Percentiles rank a stretch among this genome's conserved stretches.
Evolutionary conservation across 1,140 invertebrate species (phyloP).

Genomic region (Zaprionus taronus): DNA sequence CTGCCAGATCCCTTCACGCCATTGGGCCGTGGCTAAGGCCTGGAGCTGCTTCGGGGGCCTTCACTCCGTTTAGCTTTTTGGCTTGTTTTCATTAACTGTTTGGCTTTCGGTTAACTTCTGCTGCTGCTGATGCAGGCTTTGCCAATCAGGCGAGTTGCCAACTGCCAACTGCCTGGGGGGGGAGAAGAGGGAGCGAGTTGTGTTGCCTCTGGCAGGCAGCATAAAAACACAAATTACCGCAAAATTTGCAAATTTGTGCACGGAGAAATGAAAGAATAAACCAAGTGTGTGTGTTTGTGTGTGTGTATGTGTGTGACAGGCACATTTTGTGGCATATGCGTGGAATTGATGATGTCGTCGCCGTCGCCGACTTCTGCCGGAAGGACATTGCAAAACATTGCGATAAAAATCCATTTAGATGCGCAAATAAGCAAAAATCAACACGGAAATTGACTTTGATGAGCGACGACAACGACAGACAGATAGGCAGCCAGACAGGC

Average conservation of each 20-base stretch:
- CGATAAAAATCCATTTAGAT: conserved; percentile 82
- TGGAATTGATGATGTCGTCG: conserved; percentile 53
- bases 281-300: conserved; percentile 14
- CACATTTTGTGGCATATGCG: conserved; percentile 42
- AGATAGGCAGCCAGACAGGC: background rate
- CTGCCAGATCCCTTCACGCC: conserved; percentile 22
- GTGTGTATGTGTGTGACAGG: conserved; percentile 14
- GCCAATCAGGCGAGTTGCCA: conserved; percentile 58
- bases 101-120: conserved; percentile 70
- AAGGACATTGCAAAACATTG: conserved; percentile 78
- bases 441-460: conserved; percentile 80
- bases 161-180: background rate
- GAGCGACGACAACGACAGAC: conserved; percentile 42
- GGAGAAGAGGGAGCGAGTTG: background rate
- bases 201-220: conserved; percentile 11
- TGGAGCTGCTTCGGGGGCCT: background rate
- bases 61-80: conserved; percentile 27
- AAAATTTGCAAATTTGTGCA: conserved; percentile 54
- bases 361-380: conserved; percentile 53
- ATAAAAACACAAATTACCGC: conserved; percentile 58
- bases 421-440: conserved; percentile 81
- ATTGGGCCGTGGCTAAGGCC: background rate
- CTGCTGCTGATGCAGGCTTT: conserved; percentile 71
- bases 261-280: conserved; percentile 49
- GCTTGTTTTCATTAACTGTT: conserved; percentile 54